phyloP scores from a whole-genome alignment of 1,140 invertebrate genomes.

The Microplitis demolitor region DNA sequence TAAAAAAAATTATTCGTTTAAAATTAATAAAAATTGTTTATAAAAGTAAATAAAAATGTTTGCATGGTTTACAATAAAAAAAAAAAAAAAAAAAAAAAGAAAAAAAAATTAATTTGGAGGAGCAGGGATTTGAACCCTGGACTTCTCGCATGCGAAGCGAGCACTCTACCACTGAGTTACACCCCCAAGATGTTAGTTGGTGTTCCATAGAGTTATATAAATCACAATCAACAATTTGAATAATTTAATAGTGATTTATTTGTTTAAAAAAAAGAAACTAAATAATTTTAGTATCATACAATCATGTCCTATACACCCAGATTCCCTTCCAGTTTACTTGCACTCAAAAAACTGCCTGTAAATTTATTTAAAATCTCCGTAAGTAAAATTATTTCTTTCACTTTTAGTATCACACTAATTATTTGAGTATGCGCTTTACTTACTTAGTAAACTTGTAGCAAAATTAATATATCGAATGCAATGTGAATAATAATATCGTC shows the following conservation, averaged over 20 bases:
- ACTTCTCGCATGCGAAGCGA: slow-evolving; percentile 79
- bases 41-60: not conserved
- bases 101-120: slow-evolving; percentile 48
- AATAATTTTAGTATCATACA: too few relatives aligned
- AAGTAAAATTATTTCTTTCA: too few relatives aligned
- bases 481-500: too few relatives aligned
- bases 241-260: not conserved
- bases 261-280: not conserved
- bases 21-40: not conserved
- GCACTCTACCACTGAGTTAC: slow-evolving; percentile 81
- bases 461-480: too few relatives aligned
- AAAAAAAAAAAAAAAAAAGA: not conserved
- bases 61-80: not conserved
- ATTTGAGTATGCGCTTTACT: too few relatives aligned
- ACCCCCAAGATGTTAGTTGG: slow-evolving; percentile 57
- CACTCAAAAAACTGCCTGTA: too few relatives aligned
- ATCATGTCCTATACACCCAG: too few relatives aligned
- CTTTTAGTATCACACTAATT: too few relatives aligned
- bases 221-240: not conserved
- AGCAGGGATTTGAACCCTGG: slow-evolving; percentile 78
- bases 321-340: too few relatives aligned
- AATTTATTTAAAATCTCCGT: too few relatives aligned
- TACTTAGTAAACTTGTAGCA: too few relatives aligned
- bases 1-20: too few relatives aligned
- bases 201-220: not conserved